These are phyloP conservation scores for Aphelenchoides besseyi DNA, from an alignment of 1,140 invertebrate species.

Conservation along the genomic window DNA sequence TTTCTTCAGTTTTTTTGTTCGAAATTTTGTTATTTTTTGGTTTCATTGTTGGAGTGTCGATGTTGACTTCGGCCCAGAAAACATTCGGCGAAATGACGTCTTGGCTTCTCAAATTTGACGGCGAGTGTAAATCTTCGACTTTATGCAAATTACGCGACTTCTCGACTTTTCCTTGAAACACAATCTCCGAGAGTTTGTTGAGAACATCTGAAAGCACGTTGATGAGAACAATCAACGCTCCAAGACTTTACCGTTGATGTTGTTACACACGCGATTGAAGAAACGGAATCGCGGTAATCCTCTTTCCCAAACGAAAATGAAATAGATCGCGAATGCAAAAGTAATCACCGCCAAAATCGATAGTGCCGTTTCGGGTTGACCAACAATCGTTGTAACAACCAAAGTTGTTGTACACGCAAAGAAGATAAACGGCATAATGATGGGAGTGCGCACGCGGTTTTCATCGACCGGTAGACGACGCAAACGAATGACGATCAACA, in stretches of 20 bases:
- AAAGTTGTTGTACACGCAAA: not conserved
- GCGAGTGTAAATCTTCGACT: not conserved
- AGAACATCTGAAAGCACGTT: not conserved
- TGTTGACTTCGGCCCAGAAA: not conserved
- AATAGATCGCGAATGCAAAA: not conserved
- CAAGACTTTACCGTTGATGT: constrained; percentile 1
- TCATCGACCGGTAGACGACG: constrained; percentile 43
- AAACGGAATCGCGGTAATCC: not conserved
- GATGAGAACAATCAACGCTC: not conserved
- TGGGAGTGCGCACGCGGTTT: constrained; percentile 31
- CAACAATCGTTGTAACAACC: constrained; percentile 2
- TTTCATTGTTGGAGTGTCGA: not conserved
- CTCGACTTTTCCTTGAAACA: not conserved
- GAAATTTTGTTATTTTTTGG: too few relatives aligned
- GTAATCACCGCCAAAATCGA: not conserved
- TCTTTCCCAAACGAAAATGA: constrained; percentile 11
- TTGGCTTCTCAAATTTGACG: not conserved
- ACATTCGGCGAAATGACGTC: not conserved
- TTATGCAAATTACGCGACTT: not conserved
- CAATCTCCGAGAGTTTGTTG: constrained; percentile 5
- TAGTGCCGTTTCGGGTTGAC: constrained; percentile 7
- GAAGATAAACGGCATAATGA: constrained; percentile 18
- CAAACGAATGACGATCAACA: constrained; percentile 44
- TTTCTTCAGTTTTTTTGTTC: too few relatives aligned
- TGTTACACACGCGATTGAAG: not conserved